Evolutionary conservation across 2,797 vertebrate genomes (phyloP).

Genomic region (Lacerta bilineata): DNA sequence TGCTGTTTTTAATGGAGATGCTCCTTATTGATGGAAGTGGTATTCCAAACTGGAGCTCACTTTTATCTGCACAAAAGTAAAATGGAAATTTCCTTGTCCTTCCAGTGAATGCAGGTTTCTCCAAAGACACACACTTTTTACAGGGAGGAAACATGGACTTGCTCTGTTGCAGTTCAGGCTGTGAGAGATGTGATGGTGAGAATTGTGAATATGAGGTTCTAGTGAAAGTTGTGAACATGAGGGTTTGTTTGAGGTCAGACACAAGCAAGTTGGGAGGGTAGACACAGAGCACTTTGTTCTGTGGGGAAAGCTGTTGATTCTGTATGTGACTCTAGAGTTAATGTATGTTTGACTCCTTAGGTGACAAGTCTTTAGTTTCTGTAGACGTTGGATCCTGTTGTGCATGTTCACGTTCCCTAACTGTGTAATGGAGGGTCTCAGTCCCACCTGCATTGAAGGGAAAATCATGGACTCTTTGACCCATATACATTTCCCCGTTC

Average conservation of each 20-base stretch:
- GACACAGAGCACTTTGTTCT: conserved; percentile 18
- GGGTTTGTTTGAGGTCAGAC: conserved; percentile 23
- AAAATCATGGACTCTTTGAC: conserved; percentile 31
- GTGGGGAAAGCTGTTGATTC: conserved; percentile 59
- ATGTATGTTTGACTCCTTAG: conserved; percentile 55
- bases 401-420: conserved; percentile 56
- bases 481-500: conserved; percentile 15
- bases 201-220: conserved; percentile 30
- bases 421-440: not conserved
- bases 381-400: conserved; percentile 62
- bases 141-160: conserved; percentile 21
- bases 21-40: conserved; percentile 27
- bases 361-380: conserved; percentile 32
- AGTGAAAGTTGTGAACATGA: conserved; percentile 40
- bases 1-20: conserved; percentile 3
- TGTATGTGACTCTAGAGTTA: conserved; percentile 68
- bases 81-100: conserved; percentile 30
- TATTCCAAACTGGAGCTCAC: conserved; percentile 29
- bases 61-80: conserved; percentile 36
- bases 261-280: conserved; percentile 34
- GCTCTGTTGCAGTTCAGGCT: conserved; percentile 33
- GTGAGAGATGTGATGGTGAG: conserved; percentile 25
- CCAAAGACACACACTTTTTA: conserved; percentile 26
- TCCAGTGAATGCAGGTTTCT: conserved; percentile 30
- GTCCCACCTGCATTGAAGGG: conserved; percentile 18